phyloP scores from a whole-genome alignment of 1,140 invertebrate species.

The Drosophila kepulauana region DNA sequence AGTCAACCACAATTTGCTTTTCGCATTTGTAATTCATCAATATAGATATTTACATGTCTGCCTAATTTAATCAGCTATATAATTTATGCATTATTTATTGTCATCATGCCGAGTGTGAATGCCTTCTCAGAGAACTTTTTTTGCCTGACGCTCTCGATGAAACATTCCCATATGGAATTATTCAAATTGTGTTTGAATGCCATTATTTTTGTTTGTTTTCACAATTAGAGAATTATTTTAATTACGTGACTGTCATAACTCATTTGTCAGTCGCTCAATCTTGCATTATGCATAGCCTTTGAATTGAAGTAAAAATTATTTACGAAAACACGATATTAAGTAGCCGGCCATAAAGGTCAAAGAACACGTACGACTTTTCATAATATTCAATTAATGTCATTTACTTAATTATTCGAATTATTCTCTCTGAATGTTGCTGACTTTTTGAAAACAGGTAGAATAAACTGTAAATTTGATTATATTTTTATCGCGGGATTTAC shows the following conservation, averaged over 20 bases:
- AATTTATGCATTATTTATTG: slow-evolving; percentile 6
- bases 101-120: slow-evolving; percentile 15
- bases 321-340: neutral
- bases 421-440: neutral
- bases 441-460: neutral
- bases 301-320: slow-evolving; percentile 16
- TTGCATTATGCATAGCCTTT: slow-evolving; percentile 28
- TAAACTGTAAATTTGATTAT: too few species aligned
- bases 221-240: slow-evolving; percentile 29
- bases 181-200: slow-evolving; percentile 60
- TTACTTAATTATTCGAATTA: slow-evolving; percentile 2
- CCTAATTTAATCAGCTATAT: neutral
- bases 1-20: slow-evolving; percentile 24
- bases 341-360: neutral
- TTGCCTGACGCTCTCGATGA: neutral
- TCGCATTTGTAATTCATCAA: slow-evolving; percentile 9
- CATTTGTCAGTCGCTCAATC: slow-evolving; percentile 10
- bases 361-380: slow-evolving; percentile 24
- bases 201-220: slow-evolving; percentile 30
- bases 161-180: neutral
- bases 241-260: slow-evolving; percentile 40
- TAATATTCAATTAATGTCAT: slow-evolving; percentile 10
- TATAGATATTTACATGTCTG: slow-evolving; percentile 19
- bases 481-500: too few species aligned
- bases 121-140: neutral